Conservation (phyloP, 1,140 invertebrate genomes). For the Chironomus tepperi region DNA sequence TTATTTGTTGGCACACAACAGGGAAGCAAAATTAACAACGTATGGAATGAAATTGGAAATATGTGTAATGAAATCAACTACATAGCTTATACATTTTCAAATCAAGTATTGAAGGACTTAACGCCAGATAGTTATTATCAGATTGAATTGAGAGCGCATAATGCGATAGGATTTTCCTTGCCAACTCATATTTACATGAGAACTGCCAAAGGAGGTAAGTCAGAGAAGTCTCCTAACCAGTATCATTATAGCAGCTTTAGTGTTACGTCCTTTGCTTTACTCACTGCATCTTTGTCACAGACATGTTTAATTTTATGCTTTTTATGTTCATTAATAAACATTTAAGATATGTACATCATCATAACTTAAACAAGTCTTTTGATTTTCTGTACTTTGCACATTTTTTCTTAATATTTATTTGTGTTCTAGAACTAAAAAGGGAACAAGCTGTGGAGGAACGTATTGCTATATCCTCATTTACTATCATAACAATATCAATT, state of each 20-base stretch:
- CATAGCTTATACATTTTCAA: conserved; percentile 42
- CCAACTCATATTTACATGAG: conserved; percentile 66
- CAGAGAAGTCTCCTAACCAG: conserved; percentile 25
- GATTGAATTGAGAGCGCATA: conserved; percentile 74
- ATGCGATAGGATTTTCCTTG: conserved; percentile 68
- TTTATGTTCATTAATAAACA: too few species aligned
- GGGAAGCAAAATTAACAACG: conserved; percentile 48
- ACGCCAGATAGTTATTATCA: conserved; percentile 68
- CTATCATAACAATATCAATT: not conserved
- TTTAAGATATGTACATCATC: too few species aligned
- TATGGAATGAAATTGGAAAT: conserved; percentile 51
- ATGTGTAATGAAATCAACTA: conserved; percentile 49
- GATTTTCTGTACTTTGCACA: too few species aligned
- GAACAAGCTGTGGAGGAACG: not conserved
- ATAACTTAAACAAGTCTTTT: too few species aligned
- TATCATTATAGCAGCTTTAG: too few species aligned
- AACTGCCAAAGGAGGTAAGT: conserved; percentile 75
- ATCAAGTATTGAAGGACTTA: conserved; percentile 51
- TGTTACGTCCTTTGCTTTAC: too few species aligned
- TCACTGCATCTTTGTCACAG: too few species aligned
- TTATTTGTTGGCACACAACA: conserved; percentile 30
- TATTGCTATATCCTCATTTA: not conserved
- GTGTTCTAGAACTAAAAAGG: not conserved
- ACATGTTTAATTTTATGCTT: too few species aligned
- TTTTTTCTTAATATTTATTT: too few species aligned